Evolutionary conservation across 2,888 invertebrate genomes (phyloP), one percentile per base, ranked within the genome.

Genomic region (Coelopa pilipes): DNA sequence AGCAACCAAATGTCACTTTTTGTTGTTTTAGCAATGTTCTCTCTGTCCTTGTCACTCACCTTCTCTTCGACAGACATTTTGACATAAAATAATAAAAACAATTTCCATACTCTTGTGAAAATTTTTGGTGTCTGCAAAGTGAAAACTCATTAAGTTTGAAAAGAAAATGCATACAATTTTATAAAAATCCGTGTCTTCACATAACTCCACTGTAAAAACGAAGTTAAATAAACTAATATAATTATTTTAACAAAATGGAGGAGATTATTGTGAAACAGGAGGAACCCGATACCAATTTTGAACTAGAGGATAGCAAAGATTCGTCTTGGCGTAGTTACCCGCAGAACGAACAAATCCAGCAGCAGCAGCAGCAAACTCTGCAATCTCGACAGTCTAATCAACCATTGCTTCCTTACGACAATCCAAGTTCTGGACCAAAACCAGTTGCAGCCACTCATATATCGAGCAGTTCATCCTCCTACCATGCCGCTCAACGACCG

Each of bases 41-140:
- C 3, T 34, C 62, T 34, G n/a, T 62, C 34, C 34, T n/a, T 34
- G 4, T 62, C 57, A 10, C n/a, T n/a, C 34, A 34, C 34, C 34
- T 34, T 7, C 19, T 70, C 59, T 47, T 11, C 59, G 19, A 69
- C 55, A 69, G 57, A 69, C 57, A 46, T 63, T 76, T 74, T 73
- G 75, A 76, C 75, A 68, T 60, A 68, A 76, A 74, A 76, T 76
- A 76, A 75, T 76, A 75, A 76, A 76, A 76, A 76, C 75, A 74
- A 74, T 70, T 76, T 74, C 50, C 57, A n/a, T 62, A 45, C 50
- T 45, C 50, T 19, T 65, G 65, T 65, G 55, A 55, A 71, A 63
- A 71, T 21, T 34, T 55, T 57, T 46, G 62, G 53, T 53, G 62
- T 50, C 55, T 63, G 71, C 63, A 47, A 46, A 21, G 45, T 71